Conservation (phyloP, 2,113 vertebrate species). For the Serinus canaria region DNA sequence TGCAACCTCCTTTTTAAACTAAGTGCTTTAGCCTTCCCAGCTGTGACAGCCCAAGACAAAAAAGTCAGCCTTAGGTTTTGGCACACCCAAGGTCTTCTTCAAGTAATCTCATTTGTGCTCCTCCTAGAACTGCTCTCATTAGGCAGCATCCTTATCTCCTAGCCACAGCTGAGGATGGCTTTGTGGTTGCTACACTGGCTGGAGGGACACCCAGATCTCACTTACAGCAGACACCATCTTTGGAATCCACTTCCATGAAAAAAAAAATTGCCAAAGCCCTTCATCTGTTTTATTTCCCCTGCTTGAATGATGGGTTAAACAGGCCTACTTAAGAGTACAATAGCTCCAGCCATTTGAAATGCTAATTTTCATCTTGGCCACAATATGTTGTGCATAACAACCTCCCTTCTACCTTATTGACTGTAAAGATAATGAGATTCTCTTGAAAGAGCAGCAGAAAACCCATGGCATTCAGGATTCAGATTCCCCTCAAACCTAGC, state of each 20-base stretch:
- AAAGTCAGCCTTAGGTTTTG: constrained; percentile 57
- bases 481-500: background rate
- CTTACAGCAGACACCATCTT: constrained; percentile 63
- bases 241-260: constrained; percentile 41
- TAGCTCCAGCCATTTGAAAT: constrained; percentile 60
- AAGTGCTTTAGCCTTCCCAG: constrained; percentile 31
- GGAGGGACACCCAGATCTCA: constrained; percentile 60
- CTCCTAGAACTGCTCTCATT: constrained; percentile 62
- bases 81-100: constrained; percentile 49
- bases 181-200: constrained; percentile 53
- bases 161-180: constrained; percentile 56
- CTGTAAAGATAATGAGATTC: constrained; percentile 42
- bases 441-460: constrained; percentile 40
- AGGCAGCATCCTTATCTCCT: constrained; percentile 67
- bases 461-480: background rate
- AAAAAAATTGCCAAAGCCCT: constrained; percentile 31
- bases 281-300: constrained; percentile 63
- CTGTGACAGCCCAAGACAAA: constrained; percentile 54
- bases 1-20: constrained; percentile 1
- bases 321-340: constrained; percentile 58
- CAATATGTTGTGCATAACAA: constrained; percentile 29
- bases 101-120: constrained; percentile 70
- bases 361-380: constrained; percentile 63
- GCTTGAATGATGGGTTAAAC: constrained; percentile 55
- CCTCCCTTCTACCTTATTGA: constrained; percentile 34